Base-by-base conservation (phyloP, 2,888 invertebrate species). In the Meteorus colon region DNA sequence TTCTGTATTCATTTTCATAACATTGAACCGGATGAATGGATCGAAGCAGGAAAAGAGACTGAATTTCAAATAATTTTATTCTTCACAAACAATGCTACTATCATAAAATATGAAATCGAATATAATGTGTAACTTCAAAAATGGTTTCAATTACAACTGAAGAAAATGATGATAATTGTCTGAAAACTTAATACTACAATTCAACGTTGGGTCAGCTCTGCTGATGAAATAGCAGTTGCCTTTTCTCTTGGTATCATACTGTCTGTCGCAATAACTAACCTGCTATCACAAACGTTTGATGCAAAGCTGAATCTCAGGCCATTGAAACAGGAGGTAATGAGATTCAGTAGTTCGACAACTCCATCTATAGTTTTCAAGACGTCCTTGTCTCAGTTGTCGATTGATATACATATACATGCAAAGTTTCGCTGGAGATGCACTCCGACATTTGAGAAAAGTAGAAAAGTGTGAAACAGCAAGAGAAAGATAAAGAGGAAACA, bases 81-180 rank as follows among this genome's bases (percentile, higher is more conserved):
- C 34, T 34, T 34, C 34, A 34, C 34, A 34, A 34, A 8, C 34
- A 34, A 34, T 34, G 8, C 34, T 1, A 31, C 29, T 29, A 4
- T 1, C 27, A 5, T 10, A 3, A 16, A 19, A 29, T 37, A 73
- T 60, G 14, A 60, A 48, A 19, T 63, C 16, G 14, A 34, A 37
- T n/a, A 41, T 27, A 12, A 68, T 62, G 19, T 19, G 19, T 63
- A 16, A 37, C 10, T 45, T 48, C 6, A 63, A 24, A 14, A 75
- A 68, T 75, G 60, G 66, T 67, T 72, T 68, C 59, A 75, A 75
- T 75, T 55, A 62, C 45, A 29, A 73, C 55, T 69, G 71, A 55
- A 68, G 75, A 72, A 68, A 75, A 71, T 77, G 74, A 75, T 77
- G 63, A 77, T 77, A 75, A 73, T 65, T 73, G 51, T 59, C 34